phyloP scores from a whole-genome alignment of 2,797 vertebrate genomes.

The Carapus acus region DNA sequence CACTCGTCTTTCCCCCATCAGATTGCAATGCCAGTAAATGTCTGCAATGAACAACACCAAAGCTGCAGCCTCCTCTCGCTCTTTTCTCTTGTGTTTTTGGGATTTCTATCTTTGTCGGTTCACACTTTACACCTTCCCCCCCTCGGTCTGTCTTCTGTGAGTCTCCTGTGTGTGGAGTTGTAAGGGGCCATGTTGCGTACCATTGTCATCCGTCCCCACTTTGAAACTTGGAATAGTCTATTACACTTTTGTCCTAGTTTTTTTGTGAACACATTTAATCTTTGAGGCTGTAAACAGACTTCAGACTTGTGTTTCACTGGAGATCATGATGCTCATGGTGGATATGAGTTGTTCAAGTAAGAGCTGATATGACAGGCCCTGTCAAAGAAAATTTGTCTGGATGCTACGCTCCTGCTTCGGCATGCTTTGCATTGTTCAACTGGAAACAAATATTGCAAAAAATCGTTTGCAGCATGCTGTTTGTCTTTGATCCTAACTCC shows the following conservation, averaged over 20 bases:
- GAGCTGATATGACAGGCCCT: constrained; percentile 14
- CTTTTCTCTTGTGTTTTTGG: constrained; percentile 43
- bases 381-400: constrained; percentile 29
- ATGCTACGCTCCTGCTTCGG: constrained; percentile 53
- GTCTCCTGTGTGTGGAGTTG: constrained; percentile 53
- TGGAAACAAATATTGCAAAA: constrained; percentile 30
- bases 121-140: constrained; percentile 56
- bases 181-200: constrained; percentile 48
- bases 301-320: constrained; percentile 28
- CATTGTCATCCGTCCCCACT: too few species aligned
- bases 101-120: constrained; percentile 58
- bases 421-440: constrained; percentile 63
- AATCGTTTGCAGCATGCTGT: constrained; percentile 56
- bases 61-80: constrained; percentile 56
- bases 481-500: constrained; percentile 45
- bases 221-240: too few species aligned
- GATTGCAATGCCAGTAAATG: constrained; percentile 64
- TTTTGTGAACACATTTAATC: constrained; percentile 1
- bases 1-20: constrained; percentile 37
- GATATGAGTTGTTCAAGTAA: constrained; percentile 4
- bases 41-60: constrained; percentile 80
- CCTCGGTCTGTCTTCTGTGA: constrained; percentile 58
- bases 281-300: constrained; percentile 16
- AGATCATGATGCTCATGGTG: constrained; percentile 29
- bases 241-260: constrained; percentile 23